Evolutionary conservation across 2,888 invertebrate species (phyloP).

Genomic region (Tetranychus piercei): DNA sequence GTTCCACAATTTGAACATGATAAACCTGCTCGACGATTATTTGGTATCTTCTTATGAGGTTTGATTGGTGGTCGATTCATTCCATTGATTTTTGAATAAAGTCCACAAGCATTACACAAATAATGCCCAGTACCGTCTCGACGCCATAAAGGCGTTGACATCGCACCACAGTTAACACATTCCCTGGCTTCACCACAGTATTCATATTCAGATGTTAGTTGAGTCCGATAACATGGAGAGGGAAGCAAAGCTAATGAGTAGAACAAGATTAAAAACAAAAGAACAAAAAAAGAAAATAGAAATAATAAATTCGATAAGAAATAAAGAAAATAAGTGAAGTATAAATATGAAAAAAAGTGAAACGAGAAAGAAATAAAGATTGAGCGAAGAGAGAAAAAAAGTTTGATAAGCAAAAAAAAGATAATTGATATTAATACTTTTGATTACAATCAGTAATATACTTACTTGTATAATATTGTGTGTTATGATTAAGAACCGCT

Average conservation of each 20-base stretch:
- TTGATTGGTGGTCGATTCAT: conserved; percentile 60
- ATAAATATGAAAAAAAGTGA: not conserved
- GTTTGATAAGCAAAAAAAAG: no score
- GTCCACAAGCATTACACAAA: conserved; percentile 92
- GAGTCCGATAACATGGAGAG: no score
- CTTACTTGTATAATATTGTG: no score
- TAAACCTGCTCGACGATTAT: conserved; percentile 46
- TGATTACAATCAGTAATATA: no score
- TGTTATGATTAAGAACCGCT: no score
- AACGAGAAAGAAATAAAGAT: not conserved
- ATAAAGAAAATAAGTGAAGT: not conserved
- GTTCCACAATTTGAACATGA: conserved; percentile 86
- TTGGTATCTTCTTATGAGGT: conserved; percentile 21
- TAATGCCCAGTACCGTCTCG: conserved; percentile 69
- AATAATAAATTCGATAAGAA: not conserved
- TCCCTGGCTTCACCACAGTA: conserved; percentile 22
- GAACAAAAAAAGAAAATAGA: no score
- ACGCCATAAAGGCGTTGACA: conserved; percentile 23
- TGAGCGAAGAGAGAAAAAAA: no score
- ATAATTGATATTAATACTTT: no score
- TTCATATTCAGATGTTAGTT: not conserved
- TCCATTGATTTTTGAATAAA: conserved; percentile 98
- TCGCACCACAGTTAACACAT: conserved; percentile 28
- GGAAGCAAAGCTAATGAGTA: no score
- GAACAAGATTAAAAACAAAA: no score